These are phyloP conservation scores for Hippopotamyrus pictus DNA, from an alignment of 2,797 vertebrate genomes.

Conservation along the genomic window DNA sequence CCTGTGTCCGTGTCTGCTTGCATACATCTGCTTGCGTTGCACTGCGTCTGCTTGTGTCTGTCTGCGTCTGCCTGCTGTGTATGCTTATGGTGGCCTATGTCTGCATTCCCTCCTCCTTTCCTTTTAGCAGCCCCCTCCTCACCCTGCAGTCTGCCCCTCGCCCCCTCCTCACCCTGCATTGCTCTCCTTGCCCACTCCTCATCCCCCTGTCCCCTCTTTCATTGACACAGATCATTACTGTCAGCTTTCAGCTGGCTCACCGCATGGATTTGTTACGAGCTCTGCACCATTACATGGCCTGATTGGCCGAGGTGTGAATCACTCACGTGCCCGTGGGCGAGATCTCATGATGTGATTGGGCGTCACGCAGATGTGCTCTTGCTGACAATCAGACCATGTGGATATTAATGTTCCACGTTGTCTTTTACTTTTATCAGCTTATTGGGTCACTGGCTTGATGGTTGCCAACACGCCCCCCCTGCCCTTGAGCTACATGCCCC, in stretches of 20 bases:
- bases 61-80: neutral
- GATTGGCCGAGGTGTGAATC: neutral
- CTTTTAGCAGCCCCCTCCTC: neutral
- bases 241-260: neutral
- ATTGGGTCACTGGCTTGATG: neutral
- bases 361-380: neutral
- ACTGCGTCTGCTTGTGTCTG: slow-evolving; percentile 26
- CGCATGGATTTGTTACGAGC: neutral
- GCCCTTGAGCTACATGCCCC: neutral
- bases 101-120: neutral
- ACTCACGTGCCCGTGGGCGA: neutral
- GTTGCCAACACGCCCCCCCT: neutral
- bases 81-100: neutral
- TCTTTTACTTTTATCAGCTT: neutral
- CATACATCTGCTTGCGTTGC: neutral
- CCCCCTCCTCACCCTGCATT: too few relatives aligned
- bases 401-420: neutral
- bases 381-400: neutral
- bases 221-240: slow-evolving; percentile 26
- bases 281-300: neutral
- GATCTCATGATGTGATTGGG: neutral
- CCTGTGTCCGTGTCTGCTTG: neutral
- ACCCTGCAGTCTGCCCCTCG: too few relatives aligned
- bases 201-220: slow-evolving; percentile 23
- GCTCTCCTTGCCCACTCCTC: too few relatives aligned